Evolutionary conservation across 2,888 invertebrate genomes (phyloP).

Genomic region (Ophraella communa): DNA sequence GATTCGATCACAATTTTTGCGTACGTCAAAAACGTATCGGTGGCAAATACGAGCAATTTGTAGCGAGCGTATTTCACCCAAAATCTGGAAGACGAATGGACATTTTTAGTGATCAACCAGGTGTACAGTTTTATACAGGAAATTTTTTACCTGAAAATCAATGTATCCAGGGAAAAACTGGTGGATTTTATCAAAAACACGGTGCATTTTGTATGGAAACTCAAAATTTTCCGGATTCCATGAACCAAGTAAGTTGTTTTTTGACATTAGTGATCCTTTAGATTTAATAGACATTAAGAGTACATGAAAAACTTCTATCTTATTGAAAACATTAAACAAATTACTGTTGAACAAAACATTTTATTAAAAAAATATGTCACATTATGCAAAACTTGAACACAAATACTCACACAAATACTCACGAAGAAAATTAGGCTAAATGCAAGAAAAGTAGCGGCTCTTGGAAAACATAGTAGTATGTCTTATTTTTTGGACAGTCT

Average conservation of each 20-base stretch:
- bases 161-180: constrained; percentile 43
- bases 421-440: no score
- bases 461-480: no score
- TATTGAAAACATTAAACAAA: no score
- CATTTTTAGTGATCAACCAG: constrained; percentile 85
- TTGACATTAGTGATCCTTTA: not conserved
- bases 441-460: no score
- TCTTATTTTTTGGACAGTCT: no score
- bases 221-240: constrained; percentile 90
- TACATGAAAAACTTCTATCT: no score
- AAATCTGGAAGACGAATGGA: constrained; percentile 68
- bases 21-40: constrained; percentile 63
- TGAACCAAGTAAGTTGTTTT: constrained; percentile 75
- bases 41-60: constrained; percentile 55
- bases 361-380: no score
- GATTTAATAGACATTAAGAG: no score
- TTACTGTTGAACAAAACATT: no score
- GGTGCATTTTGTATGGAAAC: constrained; percentile 89
- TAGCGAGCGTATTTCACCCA: constrained; percentile 73
- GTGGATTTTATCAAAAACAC: constrained; percentile 46
- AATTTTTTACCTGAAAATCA: constrained; percentile 71
- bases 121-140: constrained; percentile 89
- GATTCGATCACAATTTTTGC: constrained; percentile 86
- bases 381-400: no score
- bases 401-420: no score